A percentile compares a stretch with the other conserved stretches of the same genome.
These are phyloP conservation scores for Cerceris ruficornis DNA, from an alignment of 2,888 invertebrate species.

Conservation along the genomic window DNA sequence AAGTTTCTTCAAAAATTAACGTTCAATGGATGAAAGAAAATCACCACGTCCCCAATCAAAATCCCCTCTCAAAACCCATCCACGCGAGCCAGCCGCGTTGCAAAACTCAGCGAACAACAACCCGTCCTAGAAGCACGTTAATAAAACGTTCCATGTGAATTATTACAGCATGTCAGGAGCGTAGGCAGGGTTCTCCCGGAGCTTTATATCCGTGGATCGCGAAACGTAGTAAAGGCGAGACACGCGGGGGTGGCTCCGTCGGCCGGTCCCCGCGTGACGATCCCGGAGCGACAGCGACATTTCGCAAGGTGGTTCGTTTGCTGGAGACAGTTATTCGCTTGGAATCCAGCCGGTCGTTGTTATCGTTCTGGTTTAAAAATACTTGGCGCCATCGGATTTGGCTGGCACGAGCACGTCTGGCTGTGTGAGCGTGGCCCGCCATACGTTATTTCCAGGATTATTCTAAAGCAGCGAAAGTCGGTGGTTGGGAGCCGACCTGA, in stretches of 20 bases:
- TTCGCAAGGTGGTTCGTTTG: conserved; percentile 60
- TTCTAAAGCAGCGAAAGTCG: conserved; percentile 46
- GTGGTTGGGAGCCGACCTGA: too few species aligned
- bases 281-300: conserved; percentile 39
- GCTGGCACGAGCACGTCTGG: conserved; percentile 42
- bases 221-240: conserved; percentile 5
- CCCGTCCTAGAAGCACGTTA: neutral
- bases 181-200: neutral
- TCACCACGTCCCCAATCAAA: too few species aligned
- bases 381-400: conserved; percentile 64
- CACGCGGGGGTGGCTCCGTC: conserved; percentile 33
- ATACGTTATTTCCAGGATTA: conserved; percentile 48
- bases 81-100: too few species aligned
- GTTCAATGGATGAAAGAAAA: too few species aligned
- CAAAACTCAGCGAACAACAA: neutral
- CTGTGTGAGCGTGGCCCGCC: conserved; percentile 19
- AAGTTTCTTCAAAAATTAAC: too few species aligned
- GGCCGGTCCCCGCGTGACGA: conserved; percentile 33
- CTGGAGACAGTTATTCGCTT: conserved; percentile 49
- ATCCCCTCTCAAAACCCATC: too few species aligned
- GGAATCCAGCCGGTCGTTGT: conserved; percentile 60
- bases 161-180: neutral
- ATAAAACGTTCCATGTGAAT: neutral
- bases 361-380: conserved; percentile 68
- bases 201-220: conserved; percentile 8